These are phyloP conservation scores for Smittia sp. DNA, from an alignment of 2,888 invertebrate genomes.

Conservation along the genomic window DNA sequence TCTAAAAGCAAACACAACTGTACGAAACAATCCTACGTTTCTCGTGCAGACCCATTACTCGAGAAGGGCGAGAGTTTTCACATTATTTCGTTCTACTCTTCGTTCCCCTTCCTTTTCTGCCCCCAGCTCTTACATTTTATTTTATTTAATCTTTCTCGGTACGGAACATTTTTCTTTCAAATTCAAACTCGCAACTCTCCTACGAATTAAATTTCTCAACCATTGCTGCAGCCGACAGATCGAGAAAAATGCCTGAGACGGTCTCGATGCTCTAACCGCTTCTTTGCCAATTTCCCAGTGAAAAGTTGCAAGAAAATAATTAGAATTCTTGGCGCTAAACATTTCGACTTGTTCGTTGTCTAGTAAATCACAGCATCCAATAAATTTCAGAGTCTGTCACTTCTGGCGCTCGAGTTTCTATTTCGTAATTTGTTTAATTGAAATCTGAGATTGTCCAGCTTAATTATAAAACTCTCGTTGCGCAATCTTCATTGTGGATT, in stretches of 20 bases:
- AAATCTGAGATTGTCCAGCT: neutral
- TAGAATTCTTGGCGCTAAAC: no score
- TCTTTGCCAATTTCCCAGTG: no score
- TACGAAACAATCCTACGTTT: neutral
- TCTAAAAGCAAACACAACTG: slow-evolving; percentile 34
- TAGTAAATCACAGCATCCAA: neutral
- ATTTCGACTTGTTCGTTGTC: neutral
- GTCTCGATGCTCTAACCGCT: no score
- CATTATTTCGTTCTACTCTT: neutral
- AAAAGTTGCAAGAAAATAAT: no score
- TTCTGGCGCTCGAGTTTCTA: neutral
- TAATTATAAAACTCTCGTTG: no score
- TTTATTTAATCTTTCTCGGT: slow-evolving; percentile 3
- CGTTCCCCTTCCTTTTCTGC: neutral
- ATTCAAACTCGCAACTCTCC: no score
- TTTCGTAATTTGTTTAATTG: slow-evolving; percentile 1
- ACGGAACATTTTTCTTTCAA: no score
- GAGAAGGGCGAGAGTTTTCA: neutral
- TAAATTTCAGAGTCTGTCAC: slow-evolving; percentile 5
- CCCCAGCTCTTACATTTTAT: slow-evolving; percentile 22
- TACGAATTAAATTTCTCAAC: no score
- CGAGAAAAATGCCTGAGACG: no score
- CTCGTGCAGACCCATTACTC: neutral
- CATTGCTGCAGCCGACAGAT: no score
- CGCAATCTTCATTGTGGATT: no score